Base-by-base conservation (phyloP, 2,113 vertebrate genomes). In the Heterotilapia buettikoferi region DNA sequence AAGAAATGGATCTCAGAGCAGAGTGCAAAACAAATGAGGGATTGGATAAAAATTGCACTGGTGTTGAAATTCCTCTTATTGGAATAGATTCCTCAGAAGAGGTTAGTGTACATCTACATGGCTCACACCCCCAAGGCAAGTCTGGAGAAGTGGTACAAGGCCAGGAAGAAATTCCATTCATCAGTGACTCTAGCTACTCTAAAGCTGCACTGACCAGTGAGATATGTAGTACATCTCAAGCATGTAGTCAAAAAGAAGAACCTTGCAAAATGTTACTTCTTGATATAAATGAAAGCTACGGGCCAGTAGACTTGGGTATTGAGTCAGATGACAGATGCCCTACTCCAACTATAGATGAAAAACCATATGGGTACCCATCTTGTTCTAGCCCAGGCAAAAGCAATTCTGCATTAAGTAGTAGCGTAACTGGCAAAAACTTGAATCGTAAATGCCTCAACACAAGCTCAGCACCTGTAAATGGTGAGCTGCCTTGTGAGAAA, bases 311-410 rank as follows among this genome's bases (percentile, higher is more conserved):
- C 4, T 82, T 47, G 5, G 66, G 56, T 31, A 83, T 19, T 14
- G 59, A 68, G 21, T 83, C 68, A 29, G 81, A 93, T 9, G 66
- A 85, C 5, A 82, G 88, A 53, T 88, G 87, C n/a, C 61, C 90
- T 12, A 92, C 94, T 2, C 90, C 91, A 80, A 92, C 92, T 63
- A 26, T 93, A 26, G 92, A 94, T 66, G 89, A 90, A 80, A 86
- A 86, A 26, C 84, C 85, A 52, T 76, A 18, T 78, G 68, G 83
- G n/a, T 45, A 68, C 7, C 24, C 59, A 26, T 9, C 53, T 38
- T 12, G 5, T 50, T 71, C 47, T 81, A 81, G 53, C 6, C 29
- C 82, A 12, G 36, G 6, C 18, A 83, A 18, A 31, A 83, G 54
- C 45, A 76, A 50, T 68, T 56, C 71, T 76, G 9, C 16, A 50